Evolutionary conservation across 1,140 invertebrate species (phyloP).

Genomic region (Charaxes varanes): DNA sequence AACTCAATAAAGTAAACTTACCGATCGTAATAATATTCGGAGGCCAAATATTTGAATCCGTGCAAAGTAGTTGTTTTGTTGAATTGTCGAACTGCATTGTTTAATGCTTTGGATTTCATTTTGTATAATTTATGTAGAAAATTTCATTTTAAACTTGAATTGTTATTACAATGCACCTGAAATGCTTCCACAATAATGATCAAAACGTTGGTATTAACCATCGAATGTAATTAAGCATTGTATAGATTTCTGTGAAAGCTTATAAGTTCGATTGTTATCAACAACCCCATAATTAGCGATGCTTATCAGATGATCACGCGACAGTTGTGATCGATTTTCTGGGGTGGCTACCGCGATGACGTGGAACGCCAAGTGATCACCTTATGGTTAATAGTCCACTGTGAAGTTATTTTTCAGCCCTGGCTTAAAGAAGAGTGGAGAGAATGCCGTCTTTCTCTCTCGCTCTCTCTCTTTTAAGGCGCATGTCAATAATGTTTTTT

Average conservation of each 20-base stretch:
- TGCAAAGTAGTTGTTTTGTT: slow-evolving; percentile 50
- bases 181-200: no score
- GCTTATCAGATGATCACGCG: slow-evolving; percentile 10
- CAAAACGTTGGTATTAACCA: no score
- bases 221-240: no score
- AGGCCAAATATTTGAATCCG: slow-evolving; percentile 57
- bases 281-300: slow-evolving; percentile 17
- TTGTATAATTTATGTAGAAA: background rate
- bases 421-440: no score
- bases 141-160: background rate
- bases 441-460: no score
- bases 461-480: no score
- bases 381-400: no score
- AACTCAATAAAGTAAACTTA: slow-evolving; percentile 23
- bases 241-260: slow-evolving; percentile 3
- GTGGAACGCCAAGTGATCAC: no score
- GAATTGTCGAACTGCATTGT: slow-evolving; percentile 32
- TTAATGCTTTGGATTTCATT: background rate
- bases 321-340: slow-evolving; percentile 16
- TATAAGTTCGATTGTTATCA: slow-evolving; percentile 6
- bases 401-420: no score
- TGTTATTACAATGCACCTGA: no score
- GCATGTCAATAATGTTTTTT: no score
- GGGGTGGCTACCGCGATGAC: no score
- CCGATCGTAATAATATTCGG: slow-evolving; percentile 44